These are phyloP conservation scores for Oophaga sylvatica DNA, from an alignment of 2,797 vertebrate genomes.

Conservation along the genomic window DNA sequence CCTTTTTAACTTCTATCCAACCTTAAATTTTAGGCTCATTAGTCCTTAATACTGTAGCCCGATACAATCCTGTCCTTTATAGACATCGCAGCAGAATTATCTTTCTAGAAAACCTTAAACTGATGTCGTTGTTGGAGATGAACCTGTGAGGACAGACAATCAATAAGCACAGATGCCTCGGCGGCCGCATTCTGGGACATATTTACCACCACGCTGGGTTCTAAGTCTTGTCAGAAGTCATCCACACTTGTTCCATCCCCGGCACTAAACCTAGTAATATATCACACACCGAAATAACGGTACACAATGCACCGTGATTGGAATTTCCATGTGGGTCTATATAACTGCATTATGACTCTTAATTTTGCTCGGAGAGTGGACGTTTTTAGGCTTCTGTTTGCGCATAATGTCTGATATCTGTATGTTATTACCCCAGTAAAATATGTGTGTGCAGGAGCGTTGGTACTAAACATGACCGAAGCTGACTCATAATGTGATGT, in stretches of 20 bases:
- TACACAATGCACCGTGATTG: not conserved
- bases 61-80: not conserved
- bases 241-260: not conserved
- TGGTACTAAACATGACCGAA: slow-evolving; percentile 31
- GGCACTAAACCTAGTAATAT: not conserved
- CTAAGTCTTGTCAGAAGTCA: slow-evolving; percentile 24
- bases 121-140: not conserved
- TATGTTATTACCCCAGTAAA: slow-evolving; percentile 37
- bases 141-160: not conserved
- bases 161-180: slow-evolving; percentile 1
- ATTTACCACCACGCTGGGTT: slow-evolving; percentile 26
- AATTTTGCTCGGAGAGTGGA: slow-evolving; percentile 1
- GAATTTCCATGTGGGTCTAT: slow-evolving; percentile 19
- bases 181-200: not conserved
- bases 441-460: slow-evolving; percentile 33
- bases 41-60: not conserved
- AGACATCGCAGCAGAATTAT: not conserved
- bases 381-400: slow-evolving; percentile 10
- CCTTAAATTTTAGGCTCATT: not conserved
- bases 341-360: slow-evolving; percentile 19
- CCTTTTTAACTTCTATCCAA: not conserved
- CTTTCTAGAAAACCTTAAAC: not conserved
- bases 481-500: slow-evolving; percentile 39
- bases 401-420: slow-evolving; percentile 34
- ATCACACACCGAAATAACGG: slow-evolving; percentile 20